Evolutionary conservation across 2,888 invertebrate species (phyloP).

Genomic region (Acronicta alni): DNA sequence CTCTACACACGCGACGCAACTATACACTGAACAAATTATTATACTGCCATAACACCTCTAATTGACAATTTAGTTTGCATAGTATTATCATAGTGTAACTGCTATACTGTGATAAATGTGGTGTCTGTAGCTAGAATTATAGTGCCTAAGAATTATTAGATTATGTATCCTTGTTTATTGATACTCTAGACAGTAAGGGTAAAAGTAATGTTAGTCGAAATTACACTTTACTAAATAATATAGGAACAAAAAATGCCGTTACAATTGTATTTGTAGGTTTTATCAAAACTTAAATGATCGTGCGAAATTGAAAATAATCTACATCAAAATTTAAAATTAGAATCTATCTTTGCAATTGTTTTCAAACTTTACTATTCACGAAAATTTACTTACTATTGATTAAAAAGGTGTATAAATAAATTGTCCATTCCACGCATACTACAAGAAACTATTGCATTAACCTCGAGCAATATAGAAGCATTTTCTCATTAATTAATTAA

Average conservation of each 20-base stretch:
- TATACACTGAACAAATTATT: constrained; percentile 44
- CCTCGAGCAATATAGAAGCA: constrained; percentile 37
- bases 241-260: too few species aligned
- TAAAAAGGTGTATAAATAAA: not conserved
- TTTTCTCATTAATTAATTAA: constrained; percentile 59
- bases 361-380: not conserved
- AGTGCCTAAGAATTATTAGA: not conserved
- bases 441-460: constrained; percentile 11
- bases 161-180: constrained; percentile 3
- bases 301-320: not conserved
- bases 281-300: too few species aligned
- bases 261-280: too few species aligned
- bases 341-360: not conserved
- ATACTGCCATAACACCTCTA: constrained; percentile 35
- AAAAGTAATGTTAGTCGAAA: not conserved
- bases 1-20: constrained; percentile 28
- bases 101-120: not conserved
- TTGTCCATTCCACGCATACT: not conserved
- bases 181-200: not conserved
- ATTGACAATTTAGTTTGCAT: constrained; percentile 56
- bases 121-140: constrained; percentile 2
- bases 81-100: constrained; percentile 11
- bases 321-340: not conserved
- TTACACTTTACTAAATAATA: not conserved
- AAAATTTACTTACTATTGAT: not conserved